Conservation (phyloP, 2,797 vertebrate genomes). For the Tokudaia muenninki region DNA sequence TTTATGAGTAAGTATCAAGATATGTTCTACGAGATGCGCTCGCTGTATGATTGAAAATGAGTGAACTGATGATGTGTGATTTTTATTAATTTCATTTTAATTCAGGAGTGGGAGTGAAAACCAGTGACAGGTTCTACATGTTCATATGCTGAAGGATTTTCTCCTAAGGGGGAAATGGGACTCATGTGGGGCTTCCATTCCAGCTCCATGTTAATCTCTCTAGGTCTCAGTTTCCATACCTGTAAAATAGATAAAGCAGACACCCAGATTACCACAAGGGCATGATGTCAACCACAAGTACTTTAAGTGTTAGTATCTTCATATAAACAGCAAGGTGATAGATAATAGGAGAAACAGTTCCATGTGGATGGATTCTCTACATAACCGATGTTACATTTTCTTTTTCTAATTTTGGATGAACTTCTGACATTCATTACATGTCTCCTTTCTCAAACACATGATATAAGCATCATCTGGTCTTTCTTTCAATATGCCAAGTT, state of each 20-base stretch:
- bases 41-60: background rate
- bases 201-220: background rate
- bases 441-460: background rate
- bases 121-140: background rate
- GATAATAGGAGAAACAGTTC: background rate
- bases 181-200: background rate
- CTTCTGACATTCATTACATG: background rate
- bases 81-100: background rate
- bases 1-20: constrained; percentile 96
- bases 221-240: constrained; percentile 36
- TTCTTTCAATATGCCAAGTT: constrained; percentile 9
- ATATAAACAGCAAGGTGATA: background rate
- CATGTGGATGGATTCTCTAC: background rate
- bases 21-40: background rate
- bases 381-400: background rate
- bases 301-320: background rate
- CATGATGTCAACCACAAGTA: background rate
- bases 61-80: background rate
- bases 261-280: background rate
- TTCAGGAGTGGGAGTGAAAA: background rate
- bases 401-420: constrained; percentile 31
- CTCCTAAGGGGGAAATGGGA: background rate
- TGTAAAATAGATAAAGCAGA: background rate
- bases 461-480: background rate
- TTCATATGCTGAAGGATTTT: background rate